Conservation (phyloP, 2,797 vertebrate species). For the Graptemys geographica region DNA sequence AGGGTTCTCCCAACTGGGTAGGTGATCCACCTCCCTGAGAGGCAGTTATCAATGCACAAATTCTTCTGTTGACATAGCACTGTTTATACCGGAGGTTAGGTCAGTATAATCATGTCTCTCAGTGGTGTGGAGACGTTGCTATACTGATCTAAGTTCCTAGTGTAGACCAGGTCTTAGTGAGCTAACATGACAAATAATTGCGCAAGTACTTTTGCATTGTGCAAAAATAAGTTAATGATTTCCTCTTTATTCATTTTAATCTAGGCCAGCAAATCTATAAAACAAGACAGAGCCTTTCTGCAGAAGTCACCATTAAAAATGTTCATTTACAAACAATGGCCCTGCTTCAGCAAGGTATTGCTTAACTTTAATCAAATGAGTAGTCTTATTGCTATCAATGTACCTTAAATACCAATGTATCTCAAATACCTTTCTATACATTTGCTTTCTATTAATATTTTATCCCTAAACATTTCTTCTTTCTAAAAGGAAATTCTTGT, state of each 20-base stretch:
- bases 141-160: not conserved
- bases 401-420: not conserved
- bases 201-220: not conserved
- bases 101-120: not conserved
- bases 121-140: not conserved
- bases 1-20: not conserved
- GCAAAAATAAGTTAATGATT: not conserved
- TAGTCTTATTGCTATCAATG: not conserved
- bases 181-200: not conserved
- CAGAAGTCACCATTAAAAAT: not conserved
- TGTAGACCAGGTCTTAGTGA: not conserved
- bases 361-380: accelerated
- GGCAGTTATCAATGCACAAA: not conserved
- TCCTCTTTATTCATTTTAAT: not conserved
- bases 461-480: constrained; percentile 1
- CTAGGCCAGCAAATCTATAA: not conserved
- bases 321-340: not conserved
- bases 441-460: not conserved
- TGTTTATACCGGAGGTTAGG: not conserved
- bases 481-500: not conserved
- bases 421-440: not conserved
- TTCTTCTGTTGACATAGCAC: not conserved
- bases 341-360: not conserved
- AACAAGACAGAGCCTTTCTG: not conserved
- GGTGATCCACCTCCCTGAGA: not conserved